These are phyloP conservation scores for Aspidoscelis tigris DNA, from an alignment of 2,113 vertebrate species.

Conservation along the genomic window DNA sequence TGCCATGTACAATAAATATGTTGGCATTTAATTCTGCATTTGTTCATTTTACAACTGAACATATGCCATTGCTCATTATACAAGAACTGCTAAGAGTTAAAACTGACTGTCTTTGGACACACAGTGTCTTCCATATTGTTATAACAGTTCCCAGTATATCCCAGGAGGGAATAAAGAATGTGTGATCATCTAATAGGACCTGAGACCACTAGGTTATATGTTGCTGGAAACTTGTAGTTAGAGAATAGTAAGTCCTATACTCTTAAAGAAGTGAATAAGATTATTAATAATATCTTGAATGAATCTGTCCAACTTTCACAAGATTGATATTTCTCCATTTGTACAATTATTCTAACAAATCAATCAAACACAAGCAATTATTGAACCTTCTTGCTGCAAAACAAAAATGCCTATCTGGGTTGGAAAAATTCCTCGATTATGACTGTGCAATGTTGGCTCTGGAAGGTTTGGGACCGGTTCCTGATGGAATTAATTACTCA, in stretches of 20 bases:
- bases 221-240: not conserved
- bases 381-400: too few species aligned
- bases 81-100: not conserved
- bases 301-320: too few species aligned
- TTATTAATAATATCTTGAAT: too few species aligned
- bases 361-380: too few species aligned
- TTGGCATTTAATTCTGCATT: not conserved
- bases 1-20: not conserved
- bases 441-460: too few species aligned
- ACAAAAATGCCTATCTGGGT: too few species aligned
- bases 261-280: too few species aligned
- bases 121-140: not conserved
- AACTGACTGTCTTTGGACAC: not conserved
- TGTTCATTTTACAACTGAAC: not conserved
- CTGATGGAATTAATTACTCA: too few species aligned
- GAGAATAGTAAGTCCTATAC: not conserved
- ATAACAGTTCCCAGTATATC: not conserved
- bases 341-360: too few species aligned
- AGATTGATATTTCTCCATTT: too few species aligned
- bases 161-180: not conserved
- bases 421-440: too few species aligned
- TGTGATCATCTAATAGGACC: not conserved
- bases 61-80: not conserved
- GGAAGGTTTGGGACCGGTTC: too few species aligned
- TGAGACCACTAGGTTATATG: not conserved